Evolutionary conservation across 2,888 invertebrate genomes (phyloP).

Genomic region (Pristionchus mayeri): DNA sequence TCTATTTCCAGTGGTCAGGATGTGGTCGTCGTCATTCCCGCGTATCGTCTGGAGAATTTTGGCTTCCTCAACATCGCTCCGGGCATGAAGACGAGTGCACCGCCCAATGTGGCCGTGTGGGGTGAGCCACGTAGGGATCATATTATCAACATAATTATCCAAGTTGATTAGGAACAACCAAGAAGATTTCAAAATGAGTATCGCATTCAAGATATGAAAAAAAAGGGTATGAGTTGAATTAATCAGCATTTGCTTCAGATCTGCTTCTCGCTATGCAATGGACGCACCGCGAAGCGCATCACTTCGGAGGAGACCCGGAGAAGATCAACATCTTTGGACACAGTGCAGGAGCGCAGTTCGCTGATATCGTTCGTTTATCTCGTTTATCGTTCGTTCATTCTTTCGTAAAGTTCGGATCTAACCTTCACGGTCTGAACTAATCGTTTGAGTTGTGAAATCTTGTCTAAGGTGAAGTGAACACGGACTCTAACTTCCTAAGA

Average conservation of each 20-base stretch:
- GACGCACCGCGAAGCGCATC: conserved; percentile 47
- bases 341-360: conserved; percentile 48
- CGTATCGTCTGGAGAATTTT: conserved; percentile 52
- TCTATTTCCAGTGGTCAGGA: conserved; percentile 50
- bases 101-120: conserved; percentile 50
- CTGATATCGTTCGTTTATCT: conserved; percentile 48
- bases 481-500: too few species aligned
- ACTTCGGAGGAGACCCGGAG: conserved; percentile 51
- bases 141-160: too few species aligned
- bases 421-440: too few species aligned
- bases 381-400: too few species aligned
- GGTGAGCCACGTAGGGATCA: conserved; percentile 43
- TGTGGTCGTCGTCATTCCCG: conserved; percentile 51
- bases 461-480: not conserved
- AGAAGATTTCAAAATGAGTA: too few species aligned
- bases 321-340: conserved; percentile 51
- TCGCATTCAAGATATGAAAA: too few species aligned
- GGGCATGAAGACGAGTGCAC: conserved; percentile 31
- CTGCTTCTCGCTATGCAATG: conserved; percentile 49
- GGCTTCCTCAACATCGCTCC: conserved; percentile 53
- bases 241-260: conserved; percentile 26
- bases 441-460: not conserved
- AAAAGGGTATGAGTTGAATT: too few species aligned
- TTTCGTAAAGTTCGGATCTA: not conserved
- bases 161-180: too few species aligned